Evolutionary conservation across 2,113 vertebrate genomes (phyloP).

Genomic region (Cepphus grylle): DNA sequence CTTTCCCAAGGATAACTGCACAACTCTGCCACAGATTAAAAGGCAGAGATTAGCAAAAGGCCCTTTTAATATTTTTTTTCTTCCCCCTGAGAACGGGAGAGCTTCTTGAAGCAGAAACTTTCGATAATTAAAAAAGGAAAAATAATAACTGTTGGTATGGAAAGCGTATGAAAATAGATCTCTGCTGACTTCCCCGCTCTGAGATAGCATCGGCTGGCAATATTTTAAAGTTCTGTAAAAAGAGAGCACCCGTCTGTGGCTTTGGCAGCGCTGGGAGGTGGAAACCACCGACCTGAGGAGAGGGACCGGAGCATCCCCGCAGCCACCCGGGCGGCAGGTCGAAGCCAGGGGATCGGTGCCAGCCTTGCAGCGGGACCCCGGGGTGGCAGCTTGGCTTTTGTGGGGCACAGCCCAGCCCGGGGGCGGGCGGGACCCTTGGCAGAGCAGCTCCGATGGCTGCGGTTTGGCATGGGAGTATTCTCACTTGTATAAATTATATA

Average conservation of each 20-base stretch:
- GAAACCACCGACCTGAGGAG: rapidly evolving
- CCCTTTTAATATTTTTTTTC: not conserved
- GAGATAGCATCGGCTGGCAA: not conserved
- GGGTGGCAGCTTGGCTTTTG: not conserved
- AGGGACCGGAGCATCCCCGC: not conserved
- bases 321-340: not conserved
- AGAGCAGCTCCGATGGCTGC: not conserved
- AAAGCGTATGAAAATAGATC: not conserved
- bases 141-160: not conserved
- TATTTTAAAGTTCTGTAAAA: not conserved
- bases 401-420: not conserved
- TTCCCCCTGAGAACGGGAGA: rapidly evolving
- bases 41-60: slow-evolving; percentile 5
- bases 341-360: not conserved
- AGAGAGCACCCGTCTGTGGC: not conserved
- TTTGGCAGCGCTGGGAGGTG: not conserved
- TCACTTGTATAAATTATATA: not conserved
- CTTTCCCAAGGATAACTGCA: not conserved
- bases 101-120: slow-evolving; percentile 12
- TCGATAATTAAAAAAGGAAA: slow-evolving; percentile 24
- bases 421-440: not conserved
- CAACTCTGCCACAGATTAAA: not conserved
- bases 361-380: not conserved
- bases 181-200: not conserved
- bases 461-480: not conserved